Percentiles rank a stretch among this genome's conserved stretches.
Conservation (phyloP, 2,797 vertebrate species). For the Dryobates pubescens region DNA sequence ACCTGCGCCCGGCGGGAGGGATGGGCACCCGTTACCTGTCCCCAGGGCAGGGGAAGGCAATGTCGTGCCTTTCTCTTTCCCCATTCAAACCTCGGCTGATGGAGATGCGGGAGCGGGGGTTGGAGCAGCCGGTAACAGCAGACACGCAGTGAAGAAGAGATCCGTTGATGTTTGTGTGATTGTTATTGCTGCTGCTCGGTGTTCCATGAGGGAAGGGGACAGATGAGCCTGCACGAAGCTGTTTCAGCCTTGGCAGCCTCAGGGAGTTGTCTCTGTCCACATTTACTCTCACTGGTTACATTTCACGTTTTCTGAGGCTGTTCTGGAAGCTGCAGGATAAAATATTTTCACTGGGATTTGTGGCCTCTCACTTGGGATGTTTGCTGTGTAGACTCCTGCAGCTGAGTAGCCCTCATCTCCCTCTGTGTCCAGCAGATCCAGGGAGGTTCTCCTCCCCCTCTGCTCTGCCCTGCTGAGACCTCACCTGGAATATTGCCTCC, state of each 20-base stretch:
- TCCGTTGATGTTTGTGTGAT: not conserved
- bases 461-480: too few species aligned
- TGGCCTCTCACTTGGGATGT: not conserved
- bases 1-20: too few species aligned
- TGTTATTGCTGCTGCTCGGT: not conserved
- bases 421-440: not conserved
- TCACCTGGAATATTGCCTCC: too few species aligned
- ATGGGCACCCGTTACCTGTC: too few species aligned
- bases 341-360: not conserved
- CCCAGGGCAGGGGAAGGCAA: too few species aligned
- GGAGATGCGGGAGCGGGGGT: too few species aligned
- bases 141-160: not conserved
- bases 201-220: rapidly evolving
- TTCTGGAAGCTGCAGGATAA: not conserved
- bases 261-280: not conserved
- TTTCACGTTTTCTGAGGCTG: not conserved
- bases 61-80: too few species aligned
- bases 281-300: not conserved
- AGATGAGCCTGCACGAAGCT: not conserved
- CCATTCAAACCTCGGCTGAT: not conserved
- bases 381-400: not conserved
- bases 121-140: too few species aligned
- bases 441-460: too few species aligned
- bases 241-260: rapidly evolving
- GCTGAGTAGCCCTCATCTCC: not conserved